These are phyloP conservation scores for Phragmatobia fuliginosa DNA, from an alignment of 2,888 invertebrate genomes.

Conservation along the genomic window DNA sequence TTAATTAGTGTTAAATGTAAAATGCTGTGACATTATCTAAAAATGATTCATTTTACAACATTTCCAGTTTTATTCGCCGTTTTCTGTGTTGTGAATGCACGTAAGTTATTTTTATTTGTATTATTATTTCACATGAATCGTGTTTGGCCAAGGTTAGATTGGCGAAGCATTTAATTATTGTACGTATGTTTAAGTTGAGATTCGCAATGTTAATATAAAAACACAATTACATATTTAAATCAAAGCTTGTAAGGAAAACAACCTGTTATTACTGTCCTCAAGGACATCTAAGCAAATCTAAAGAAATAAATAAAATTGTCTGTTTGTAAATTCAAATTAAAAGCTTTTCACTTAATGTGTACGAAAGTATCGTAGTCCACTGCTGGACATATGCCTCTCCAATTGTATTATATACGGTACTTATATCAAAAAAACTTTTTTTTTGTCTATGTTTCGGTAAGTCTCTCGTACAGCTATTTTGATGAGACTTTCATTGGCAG, in stretches of 20 bases:
- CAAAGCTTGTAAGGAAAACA: not conserved
- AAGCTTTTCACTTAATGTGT: no score
- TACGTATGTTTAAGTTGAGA: not conserved
- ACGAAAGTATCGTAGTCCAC: no score
- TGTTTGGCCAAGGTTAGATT: not conserved
- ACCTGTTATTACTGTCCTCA: no score
- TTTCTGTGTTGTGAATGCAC: slow-evolving; percentile 20
- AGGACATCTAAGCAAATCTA: no score
- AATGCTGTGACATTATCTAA: slow-evolving; percentile 9
- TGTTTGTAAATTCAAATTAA: no score
- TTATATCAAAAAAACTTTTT: no score
- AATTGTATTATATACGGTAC: no score
- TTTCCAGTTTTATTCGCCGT: not conserved
- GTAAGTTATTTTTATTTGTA: slow-evolving; percentile 23
- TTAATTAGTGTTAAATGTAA: slow-evolving; percentile 9
- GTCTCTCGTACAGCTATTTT: no score
- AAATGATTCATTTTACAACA: slow-evolving; percentile 11
- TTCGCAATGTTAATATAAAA: not conserved
- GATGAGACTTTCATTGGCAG: no score
- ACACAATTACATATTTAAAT: not conserved
- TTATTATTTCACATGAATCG: not conserved
- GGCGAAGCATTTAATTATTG: not conserved
- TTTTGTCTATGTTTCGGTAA: no score
- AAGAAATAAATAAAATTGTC: no score
- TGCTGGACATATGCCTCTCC: no score